Conservation (phyloP, 30 jellyfish, hydroid and myxozoan genomes). For the Turritopsis rubra region DNA sequence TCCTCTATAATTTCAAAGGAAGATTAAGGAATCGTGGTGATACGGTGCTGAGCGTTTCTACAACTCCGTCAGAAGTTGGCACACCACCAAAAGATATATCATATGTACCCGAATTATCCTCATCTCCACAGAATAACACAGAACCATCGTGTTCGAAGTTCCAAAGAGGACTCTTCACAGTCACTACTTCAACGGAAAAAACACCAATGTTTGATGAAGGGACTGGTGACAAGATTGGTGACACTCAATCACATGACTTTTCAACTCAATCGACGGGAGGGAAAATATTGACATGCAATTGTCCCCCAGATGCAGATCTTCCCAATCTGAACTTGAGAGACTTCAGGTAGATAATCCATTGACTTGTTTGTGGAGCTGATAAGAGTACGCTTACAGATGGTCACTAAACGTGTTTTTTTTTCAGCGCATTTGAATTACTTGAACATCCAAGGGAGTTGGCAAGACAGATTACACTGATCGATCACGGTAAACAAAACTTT, state of each 20-base stretch:
- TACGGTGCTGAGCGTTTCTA: neutral
- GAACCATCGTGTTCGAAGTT: neutral
- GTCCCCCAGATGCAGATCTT: constrained; percentile 98
- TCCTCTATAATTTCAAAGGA: constrained; percentile 21
- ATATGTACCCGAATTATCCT: neutral
- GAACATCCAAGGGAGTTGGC: constrained; percentile 95
- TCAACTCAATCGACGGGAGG: constrained; percentile 10
- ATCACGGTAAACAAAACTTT: constrained; percentile 62
- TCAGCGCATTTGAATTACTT: constrained; percentile 88
- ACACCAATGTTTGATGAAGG: constrained; percentile 27
- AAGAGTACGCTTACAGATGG: too few species aligned
- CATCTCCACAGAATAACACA: neutral
- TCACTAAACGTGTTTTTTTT: neutral
- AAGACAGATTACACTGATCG: constrained; percentile 87
- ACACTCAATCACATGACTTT: constrained; percentile 12
- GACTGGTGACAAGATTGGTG: neutral
- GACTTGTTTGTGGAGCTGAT: neutral
- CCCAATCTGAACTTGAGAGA: constrained; percentile 75
- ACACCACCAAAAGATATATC: constrained; percentile 20
- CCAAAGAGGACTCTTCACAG: neutral
- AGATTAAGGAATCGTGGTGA: constrained; percentile 35
- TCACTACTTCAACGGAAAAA: neutral
- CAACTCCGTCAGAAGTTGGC: constrained; percentile 18
- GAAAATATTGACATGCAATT: constrained; percentile 57
- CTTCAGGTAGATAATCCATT: constrained; percentile 53